These are phyloP conservation scores for Acrobasis suavella DNA, from an alignment of 2,888 invertebrate genomes.

Conservation along the genomic window DNA sequence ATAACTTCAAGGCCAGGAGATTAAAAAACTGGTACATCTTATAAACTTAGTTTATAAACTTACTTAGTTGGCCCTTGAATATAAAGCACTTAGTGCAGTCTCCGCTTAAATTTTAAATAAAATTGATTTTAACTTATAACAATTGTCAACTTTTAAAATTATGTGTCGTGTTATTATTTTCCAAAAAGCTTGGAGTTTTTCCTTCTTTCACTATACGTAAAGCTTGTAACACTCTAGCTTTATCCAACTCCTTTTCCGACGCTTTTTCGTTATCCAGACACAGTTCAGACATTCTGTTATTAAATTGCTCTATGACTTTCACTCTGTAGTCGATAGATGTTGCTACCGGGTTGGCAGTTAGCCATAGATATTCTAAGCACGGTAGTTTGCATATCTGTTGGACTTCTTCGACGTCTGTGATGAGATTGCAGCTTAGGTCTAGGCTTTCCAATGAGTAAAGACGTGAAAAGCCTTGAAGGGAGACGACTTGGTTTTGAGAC, in stretches of 20 bases:
- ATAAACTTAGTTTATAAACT: no score
- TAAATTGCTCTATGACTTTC: conserved; percentile 93
- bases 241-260: conserved; percentile 94
- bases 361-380: conserved; percentile 91
- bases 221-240: conserved; percentile 94
- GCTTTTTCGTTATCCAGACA: conserved; percentile 94
- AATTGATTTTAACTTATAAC: not conserved
- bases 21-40: conserved; percentile 13
- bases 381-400: conserved; percentile 91
- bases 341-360: conserved; percentile 95
- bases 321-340: conserved; percentile 93
- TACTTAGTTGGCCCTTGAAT: conserved; percentile 20
- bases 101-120: conserved; percentile 9
- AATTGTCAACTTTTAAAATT: conserved; percentile 72
- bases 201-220: conserved; percentile 89
- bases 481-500: conserved; percentile 90
- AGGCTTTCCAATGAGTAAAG: conserved; percentile 93
- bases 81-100: conserved; percentile 21
- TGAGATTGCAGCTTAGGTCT: conserved; percentile 93
- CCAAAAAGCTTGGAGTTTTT: conserved; percentile 82
- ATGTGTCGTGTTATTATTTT: conserved; percentile 75
- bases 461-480: conserved; percentile 88
- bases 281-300: conserved; percentile 90
- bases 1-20: conserved; percentile 19
- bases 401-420: conserved; percentile 91